Conservation (phyloP, 2,797 vertebrate species). For the Buphagus erythrorhynchus region DNA sequence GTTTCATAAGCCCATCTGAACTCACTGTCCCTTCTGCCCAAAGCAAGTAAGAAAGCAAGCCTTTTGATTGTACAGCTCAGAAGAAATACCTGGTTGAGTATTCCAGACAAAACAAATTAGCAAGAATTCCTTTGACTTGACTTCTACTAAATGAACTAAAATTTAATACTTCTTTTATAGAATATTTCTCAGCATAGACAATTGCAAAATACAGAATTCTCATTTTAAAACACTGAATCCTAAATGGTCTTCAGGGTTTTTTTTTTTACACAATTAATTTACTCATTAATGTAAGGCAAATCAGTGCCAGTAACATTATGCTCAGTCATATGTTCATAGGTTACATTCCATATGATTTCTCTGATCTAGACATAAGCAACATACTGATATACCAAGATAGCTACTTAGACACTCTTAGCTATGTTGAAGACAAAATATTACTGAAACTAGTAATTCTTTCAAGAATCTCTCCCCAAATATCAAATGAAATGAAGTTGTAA, state of each 20-base stretch:
- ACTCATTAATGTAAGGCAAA: not conserved
- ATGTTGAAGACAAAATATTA: not conserved
- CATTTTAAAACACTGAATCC: not conserved
- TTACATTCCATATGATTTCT: not conserved
- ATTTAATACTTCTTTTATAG: not conserved
- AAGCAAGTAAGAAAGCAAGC: not conserved
- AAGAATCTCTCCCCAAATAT: not conserved
- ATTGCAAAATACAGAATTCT: not conserved
- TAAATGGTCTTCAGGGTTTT: not conserved
- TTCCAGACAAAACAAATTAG: not conserved
- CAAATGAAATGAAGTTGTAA: not conserved
- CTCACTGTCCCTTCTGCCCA: not conserved
- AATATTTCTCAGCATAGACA: not conserved
- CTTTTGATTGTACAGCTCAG: not conserved
- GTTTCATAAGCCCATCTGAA: not conserved
- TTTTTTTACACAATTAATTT: not conserved
- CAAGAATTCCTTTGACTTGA: not conserved
- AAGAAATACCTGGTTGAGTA: not conserved
- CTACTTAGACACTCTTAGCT: not conserved
- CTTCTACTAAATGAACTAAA: not conserved
- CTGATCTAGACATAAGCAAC: not conserved
- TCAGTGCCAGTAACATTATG: not conserved
- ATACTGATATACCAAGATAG: not conserved
- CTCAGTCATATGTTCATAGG: not conserved
- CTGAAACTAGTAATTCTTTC: not conserved